Percentiles rank a stretch among this genome's conserved stretches.
Evolutionary conservation across 2,888 invertebrate genomes (phyloP).

Genomic region (Lysandra coridon): DNA sequence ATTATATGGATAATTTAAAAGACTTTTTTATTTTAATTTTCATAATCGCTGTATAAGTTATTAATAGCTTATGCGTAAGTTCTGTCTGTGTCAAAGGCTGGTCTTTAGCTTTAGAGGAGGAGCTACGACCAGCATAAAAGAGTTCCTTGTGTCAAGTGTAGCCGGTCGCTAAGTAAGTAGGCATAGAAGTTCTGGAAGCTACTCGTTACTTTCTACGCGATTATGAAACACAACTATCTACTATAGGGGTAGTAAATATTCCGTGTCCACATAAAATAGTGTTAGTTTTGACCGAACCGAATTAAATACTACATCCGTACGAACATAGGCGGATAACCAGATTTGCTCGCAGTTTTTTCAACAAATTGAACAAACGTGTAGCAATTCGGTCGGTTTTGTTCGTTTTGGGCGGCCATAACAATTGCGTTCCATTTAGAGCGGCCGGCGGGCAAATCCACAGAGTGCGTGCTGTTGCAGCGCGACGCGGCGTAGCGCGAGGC

Average conservation of each 20-base stretch:
- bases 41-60: too few relatives aligned
- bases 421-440: background rate
- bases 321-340: background rate
- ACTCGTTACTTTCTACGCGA: background rate
- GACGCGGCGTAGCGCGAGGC: too few relatives aligned
- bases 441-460: too few relatives aligned
- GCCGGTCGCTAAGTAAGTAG: too few relatives aligned
- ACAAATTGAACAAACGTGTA: conserved; percentile 26
- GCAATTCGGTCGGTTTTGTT: background rate
- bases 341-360: conserved; percentile 8
- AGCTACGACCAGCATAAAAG: background rate
- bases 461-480: too few relatives aligned
- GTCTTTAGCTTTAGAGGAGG: background rate
- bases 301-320: background rate
- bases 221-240: background rate
- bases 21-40: too few relatives aligned
- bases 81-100: too few relatives aligned
- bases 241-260: background rate
- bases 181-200: background rate
- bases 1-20: too few relatives aligned
- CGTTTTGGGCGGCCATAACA: background rate
- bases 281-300: background rate
- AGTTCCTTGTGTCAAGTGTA: too few relatives aligned
- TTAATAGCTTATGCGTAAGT: too few relatives aligned
- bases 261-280: background rate